Conservation (phyloP, 1,140 invertebrate genomes). For the Bombus huntii region DNA sequence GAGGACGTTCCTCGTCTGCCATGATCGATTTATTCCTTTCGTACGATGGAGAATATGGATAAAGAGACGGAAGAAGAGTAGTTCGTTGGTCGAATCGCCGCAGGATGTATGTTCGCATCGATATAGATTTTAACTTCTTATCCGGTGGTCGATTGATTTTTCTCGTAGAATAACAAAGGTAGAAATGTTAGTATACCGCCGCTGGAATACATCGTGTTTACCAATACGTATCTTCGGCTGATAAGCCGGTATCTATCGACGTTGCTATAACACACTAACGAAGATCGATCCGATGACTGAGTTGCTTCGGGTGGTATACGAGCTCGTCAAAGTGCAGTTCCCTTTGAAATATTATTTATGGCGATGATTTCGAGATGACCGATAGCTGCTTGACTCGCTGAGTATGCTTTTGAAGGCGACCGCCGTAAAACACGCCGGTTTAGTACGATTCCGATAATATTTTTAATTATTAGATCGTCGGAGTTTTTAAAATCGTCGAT, state of each 20-base stretch:
- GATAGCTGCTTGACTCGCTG: too few species aligned
- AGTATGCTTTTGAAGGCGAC: background rate
- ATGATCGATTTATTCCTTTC: constrained; percentile 25
- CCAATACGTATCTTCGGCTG: background rate
- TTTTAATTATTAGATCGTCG: background rate
- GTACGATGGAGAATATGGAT: background rate
- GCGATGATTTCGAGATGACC: background rate
- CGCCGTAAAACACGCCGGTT: background rate
- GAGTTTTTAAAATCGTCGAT: background rate
- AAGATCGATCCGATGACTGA: background rate
- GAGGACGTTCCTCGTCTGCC: background rate
- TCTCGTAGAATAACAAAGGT: background rate
- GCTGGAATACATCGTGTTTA: background rate
- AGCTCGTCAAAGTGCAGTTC: background rate
- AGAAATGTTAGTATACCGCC: background rate
- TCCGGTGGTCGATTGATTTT: background rate
- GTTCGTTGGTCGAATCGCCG: background rate
- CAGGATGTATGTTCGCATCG: background rate
- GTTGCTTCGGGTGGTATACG: background rate
- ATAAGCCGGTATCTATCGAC: background rate
- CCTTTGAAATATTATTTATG: background rate
- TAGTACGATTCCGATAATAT: background rate
- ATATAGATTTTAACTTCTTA: background rate
- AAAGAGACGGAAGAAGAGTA: too few species aligned
- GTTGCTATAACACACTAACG: background rate